Percentiles rank a stretch among this genome's conserved stretches.
These are phyloP conservation scores for Oikopleura albicans DNA, from an alignment of 23 tunicate species.

Conservation along the genomic window DNA sequence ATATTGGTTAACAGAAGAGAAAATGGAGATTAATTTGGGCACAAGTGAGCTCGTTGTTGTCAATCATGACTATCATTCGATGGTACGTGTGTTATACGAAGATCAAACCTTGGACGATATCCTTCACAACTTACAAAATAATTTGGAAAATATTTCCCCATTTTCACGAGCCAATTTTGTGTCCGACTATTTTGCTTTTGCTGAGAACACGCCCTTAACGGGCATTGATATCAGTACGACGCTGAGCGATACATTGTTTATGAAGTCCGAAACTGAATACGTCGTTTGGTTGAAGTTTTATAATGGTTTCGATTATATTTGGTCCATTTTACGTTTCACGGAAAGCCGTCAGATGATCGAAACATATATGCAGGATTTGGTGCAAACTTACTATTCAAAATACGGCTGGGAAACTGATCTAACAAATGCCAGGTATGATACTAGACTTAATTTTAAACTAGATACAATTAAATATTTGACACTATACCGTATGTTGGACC, in stretches of 20 bases:
- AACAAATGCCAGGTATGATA: no score
- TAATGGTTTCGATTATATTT: not conserved
- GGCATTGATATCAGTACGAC: not conserved
- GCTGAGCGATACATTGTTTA: not conserved
- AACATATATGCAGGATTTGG: not conserved
- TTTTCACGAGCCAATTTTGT: not conserved
- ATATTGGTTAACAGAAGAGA: no score
- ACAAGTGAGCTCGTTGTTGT: not conserved
- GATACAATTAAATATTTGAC: no score
- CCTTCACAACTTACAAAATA: no score
- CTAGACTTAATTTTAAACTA: no score
- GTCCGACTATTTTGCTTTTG: not conserved
- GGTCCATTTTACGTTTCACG: not conserved
- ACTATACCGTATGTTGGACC: no score
- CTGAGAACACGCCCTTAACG: not conserved
- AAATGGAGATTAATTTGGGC: no score
- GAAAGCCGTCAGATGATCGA: not conserved
- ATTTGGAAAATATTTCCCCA: no score
- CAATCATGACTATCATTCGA: not conserved
- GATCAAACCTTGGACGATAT: not conserved
- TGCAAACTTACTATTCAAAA: not conserved
- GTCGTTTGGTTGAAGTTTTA: not conserved
- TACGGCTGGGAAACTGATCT: no score
- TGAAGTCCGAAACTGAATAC: not conserved
- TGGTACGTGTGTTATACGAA: not conserved